phyloP scores from a whole-genome alignment of 2,113 vertebrate species.

The Typhlomys cinereus region DNA sequence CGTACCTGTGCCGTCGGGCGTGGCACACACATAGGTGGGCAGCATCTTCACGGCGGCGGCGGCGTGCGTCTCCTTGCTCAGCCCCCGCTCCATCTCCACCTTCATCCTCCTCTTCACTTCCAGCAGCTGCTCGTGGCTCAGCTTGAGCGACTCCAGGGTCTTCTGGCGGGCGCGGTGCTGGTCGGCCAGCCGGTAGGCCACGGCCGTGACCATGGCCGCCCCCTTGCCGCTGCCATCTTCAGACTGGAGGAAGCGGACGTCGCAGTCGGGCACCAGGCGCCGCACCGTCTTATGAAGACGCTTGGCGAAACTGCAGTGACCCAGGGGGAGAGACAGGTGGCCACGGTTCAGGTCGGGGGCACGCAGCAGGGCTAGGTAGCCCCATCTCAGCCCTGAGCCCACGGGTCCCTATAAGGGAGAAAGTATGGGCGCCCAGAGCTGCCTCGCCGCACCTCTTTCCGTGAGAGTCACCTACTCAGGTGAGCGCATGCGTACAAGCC shows the following conservation, averaged over 20 bases:
- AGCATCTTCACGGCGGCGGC: slow-evolving; percentile 93
- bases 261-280: slow-evolving; percentile 93
- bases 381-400: background rate
- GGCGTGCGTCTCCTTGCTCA: slow-evolving; percentile 87
- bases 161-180: slow-evolving; percentile 91
- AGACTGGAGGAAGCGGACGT: slow-evolving; percentile 93
- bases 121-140: slow-evolving; percentile 91
- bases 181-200: slow-evolving; percentile 92
- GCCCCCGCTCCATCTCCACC: slow-evolving; percentile 89
- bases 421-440: background rate
- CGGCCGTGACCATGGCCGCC: slow-evolving; percentile 97
- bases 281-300: slow-evolving; percentile 94
- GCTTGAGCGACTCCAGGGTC: slow-evolving; percentile 88
- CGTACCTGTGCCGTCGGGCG: slow-evolving; percentile 95
- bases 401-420: background rate
- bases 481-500: too few relatives aligned
- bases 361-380: background rate
- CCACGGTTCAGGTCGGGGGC: background rate
- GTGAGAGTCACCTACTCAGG: background rate
- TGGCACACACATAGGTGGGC: slow-evolving; percentile 94
- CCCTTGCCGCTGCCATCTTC: slow-evolving; percentile 97
- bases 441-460: background rate
- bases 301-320: slow-evolving; percentile 88
- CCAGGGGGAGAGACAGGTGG: background rate
- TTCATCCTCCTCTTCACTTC: slow-evolving; percentile 93